Percentiles rank a stretch among this genome's conserved stretches.
These are phyloP conservation scores for Leptopilina clavipes DNA, from an alignment of 1,140 invertebrate genomes.

Conservation along the genomic window DNA sequence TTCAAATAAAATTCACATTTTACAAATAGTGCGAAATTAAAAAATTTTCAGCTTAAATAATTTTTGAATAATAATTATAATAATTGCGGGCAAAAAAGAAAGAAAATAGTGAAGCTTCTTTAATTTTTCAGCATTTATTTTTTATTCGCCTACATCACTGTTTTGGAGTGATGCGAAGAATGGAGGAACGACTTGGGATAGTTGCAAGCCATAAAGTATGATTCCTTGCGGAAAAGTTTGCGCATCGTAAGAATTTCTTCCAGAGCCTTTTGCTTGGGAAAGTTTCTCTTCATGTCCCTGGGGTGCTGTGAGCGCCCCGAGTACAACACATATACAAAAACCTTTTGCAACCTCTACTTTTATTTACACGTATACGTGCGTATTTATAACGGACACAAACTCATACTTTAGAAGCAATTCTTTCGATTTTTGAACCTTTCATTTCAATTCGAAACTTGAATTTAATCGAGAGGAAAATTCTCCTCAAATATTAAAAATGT, in stretches of 20 bases:
- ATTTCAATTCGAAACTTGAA: not conserved
- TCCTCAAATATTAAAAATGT: no score
- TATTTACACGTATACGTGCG: conserved; percentile 1
- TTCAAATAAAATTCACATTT: no score
- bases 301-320: conserved; percentile 58
- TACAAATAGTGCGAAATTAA: no score
- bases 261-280: conserved; percentile 49
- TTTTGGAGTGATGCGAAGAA: conserved; percentile 2
- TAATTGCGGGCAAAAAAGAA: not conserved
- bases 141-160: not conserved
- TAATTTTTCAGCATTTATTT: not conserved
- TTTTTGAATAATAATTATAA: no score
- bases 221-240: conserved; percentile 60
- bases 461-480: not conserved
- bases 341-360: conserved; percentile 11
- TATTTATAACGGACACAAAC: not conserved
- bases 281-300: conserved; percentile 59
- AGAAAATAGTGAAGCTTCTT: not conserved
- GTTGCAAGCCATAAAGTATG: conserved; percentile 53
- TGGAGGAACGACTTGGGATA: not conserved
- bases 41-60: no score
- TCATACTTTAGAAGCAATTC: conserved; percentile 5
- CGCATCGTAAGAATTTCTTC: conserved; percentile 61
- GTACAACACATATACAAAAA: conserved; percentile 40
- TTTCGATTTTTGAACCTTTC: conserved; percentile 19